Evolutionary conservation across 2,888 invertebrate species (phyloP), one percentile per base, ranked within the genome.

Genomic region (Ceramica pisi): DNA sequence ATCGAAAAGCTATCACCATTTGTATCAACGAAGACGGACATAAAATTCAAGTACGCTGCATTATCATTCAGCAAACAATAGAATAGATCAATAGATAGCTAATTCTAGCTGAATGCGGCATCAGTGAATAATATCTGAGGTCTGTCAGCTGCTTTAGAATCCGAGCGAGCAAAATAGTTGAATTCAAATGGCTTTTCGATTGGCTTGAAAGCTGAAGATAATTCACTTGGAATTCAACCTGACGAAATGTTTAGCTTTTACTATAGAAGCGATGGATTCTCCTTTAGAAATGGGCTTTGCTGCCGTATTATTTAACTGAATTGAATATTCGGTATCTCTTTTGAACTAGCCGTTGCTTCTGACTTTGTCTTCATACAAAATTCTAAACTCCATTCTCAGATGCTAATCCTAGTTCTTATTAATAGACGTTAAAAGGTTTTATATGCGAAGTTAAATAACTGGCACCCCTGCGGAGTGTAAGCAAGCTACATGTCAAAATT

Each of bases 101-200:
- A 82, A 78, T 56, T 63, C 59, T 48, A 56, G 12, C 16, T 62
- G 53, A 78, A 82, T 78, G 62, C 79, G 62, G 51, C 23, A 53
- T 84, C 73, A 78, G 67, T 62, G 69, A 62, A 82, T 78, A 73
- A 78, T 76, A 72, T 71, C 85, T 76, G 69, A 76, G 74, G 61
- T 62, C 59, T 64, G 59, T 59, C 65, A 71, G 83, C 69, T 74
- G 57, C 61, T 76, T 70, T 68, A 78, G 71, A 71, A 65, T 64
- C 71, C 56, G 60, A 65, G 68, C 66, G 66, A 83, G 74, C 72
- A 59, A 75, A 83, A 80, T 77, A 67, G 80, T 31, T 66, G 66
- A 63, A 83, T 75, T 73, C 60, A 83, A 83, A 82, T 71, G 64
- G 69, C 60, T 72, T 67, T 50, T 61, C 64, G 61, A 77, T 85